Evolutionary conservation across 2,797 vertebrate genomes (phyloP).

Genomic region (Acestrorhynchus altus): DNA sequence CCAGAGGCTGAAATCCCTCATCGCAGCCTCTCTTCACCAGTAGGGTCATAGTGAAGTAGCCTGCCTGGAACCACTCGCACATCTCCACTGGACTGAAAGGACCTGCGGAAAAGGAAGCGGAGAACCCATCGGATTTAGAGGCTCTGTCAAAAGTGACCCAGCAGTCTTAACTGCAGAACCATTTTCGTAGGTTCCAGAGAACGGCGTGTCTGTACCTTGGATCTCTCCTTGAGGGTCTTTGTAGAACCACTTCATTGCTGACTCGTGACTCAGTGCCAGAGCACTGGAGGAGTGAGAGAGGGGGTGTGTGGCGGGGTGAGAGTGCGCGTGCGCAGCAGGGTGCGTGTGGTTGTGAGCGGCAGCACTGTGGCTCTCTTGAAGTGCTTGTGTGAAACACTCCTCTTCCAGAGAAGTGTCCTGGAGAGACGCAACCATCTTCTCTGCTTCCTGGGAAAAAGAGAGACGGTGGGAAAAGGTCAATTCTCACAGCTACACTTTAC

Average conservation of each 20-base stretch:
- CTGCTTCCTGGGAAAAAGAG: conserved; percentile 80
- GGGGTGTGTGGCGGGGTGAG: conserved; percentile 50
- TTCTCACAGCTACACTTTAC: too few species aligned
- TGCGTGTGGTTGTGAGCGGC: conserved; percentile 63
- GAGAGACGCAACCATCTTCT: conserved; percentile 89
- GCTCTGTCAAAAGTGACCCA: neutral
- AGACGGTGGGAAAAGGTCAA: neutral
- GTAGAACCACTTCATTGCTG: conserved; percentile 94
- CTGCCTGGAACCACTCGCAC: conserved; percentile 94
- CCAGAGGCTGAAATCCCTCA: conserved; percentile 91
- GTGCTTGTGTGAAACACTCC: conserved; percentile 85
- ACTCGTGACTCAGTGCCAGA: conserved; percentile 87
- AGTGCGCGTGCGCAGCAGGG: conserved; percentile 26
- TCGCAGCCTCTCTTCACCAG: conserved; percentile 92
- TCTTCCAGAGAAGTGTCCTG: conserved; percentile 91
- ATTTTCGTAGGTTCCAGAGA: neutral
- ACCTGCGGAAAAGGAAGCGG: conserved; percentile 69
- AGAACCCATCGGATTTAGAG: neutral
- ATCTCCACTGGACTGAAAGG: conserved; percentile 92
- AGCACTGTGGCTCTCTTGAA: conserved; percentile 76
- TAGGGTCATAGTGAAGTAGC: conserved; percentile 91
- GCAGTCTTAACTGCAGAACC: too few species aligned
- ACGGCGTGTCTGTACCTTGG: conserved; percentile 77
- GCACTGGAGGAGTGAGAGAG: conserved; percentile 81
- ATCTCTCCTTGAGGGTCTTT: conserved; percentile 93